Evolutionary conservation across 2,113 vertebrate genomes (phyloP).

Genomic region (Notothenia rossii): DNA sequence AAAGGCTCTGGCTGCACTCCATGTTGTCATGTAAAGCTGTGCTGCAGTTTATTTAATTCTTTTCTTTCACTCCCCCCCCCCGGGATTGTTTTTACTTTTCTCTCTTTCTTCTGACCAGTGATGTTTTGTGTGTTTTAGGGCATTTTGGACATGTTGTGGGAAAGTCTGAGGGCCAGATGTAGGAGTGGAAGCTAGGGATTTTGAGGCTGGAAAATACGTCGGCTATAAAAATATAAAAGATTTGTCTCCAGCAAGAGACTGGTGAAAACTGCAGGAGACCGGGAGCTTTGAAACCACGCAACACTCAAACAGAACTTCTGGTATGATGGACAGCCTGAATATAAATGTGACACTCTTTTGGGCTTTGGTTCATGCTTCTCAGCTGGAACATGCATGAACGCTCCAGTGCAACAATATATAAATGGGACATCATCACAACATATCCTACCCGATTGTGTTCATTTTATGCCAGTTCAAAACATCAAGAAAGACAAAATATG

Average conservation of each 20-base stretch:
- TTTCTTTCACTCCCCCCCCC: neutral
- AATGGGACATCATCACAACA: neutral
- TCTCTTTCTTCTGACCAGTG: conserved; percentile 27
- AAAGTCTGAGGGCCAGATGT: conserved; percentile 81
- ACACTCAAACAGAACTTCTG: neutral
- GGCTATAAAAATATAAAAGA: conserved; percentile 65
- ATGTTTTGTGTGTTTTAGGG: conserved; percentile 48
- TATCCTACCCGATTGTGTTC: neutral
- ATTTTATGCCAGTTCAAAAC: no score
- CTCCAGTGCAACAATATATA: neutral
- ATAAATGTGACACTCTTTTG: neutral
- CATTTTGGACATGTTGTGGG: conserved; percentile 60
- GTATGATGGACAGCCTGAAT: neutral
- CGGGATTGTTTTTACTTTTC: neutral
- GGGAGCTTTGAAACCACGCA: conserved; percentile 11
- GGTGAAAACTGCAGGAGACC: conserved; percentile 22
- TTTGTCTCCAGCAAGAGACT: conserved; percentile 41
- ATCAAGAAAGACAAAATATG: neutral
- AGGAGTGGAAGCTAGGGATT: conserved; percentile 60
- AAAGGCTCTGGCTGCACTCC: conserved; percentile 20
- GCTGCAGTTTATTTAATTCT: conserved; percentile 28
- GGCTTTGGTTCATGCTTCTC: neutral
- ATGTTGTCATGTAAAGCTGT: conserved; percentile 40
- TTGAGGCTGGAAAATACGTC: conserved; percentile 70
- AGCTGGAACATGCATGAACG: neutral